These are phyloP conservation scores for Pseudoips prasinana DNA, from an alignment of 2,888 invertebrate species.

Conservation along the genomic window DNA sequence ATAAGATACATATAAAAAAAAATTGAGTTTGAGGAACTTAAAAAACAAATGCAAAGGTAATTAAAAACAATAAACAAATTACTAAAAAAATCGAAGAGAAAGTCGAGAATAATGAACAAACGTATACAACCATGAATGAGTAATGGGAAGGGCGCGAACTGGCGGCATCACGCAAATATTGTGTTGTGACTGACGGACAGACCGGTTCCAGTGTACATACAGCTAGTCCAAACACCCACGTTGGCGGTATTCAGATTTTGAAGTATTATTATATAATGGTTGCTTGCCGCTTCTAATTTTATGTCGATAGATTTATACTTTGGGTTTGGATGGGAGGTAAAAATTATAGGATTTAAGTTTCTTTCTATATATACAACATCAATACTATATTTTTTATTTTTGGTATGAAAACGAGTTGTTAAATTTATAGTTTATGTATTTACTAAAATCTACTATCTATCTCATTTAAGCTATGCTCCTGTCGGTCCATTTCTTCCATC, in stretches of 20 bases:
- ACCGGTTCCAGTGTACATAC: constrained; percentile 64
- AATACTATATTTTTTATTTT: too few relatives aligned
- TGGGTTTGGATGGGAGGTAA: constrained; percentile 11
- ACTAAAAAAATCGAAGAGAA: constrained; percentile 29
- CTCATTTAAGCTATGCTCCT: too few relatives aligned
- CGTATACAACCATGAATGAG: constrained; percentile 49
- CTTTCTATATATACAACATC: too few relatives aligned
- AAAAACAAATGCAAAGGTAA: too few relatives aligned
- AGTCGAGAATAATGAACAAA: constrained; percentile 26
- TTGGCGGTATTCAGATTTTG: constrained; percentile 34
- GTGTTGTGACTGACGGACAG: constrained; percentile 53
- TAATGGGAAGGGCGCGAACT: constrained; percentile 43
- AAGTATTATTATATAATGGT: constrained; percentile 32
- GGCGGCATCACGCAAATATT: constrained; percentile 63
- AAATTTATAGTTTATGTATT: too few relatives aligned
- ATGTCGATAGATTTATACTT: constrained; percentile 19
- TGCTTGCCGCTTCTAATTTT: constrained; percentile 12
- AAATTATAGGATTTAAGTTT: constrained; percentile 7
- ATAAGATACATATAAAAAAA: too few relatives aligned
- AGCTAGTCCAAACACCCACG: constrained; percentile 46
- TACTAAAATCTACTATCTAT: too few relatives aligned
- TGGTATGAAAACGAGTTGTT: too few relatives aligned
- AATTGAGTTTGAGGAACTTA: too few relatives aligned
- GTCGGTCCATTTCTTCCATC: too few relatives aligned
- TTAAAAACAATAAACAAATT: too few relatives aligned